phyloP scores from a whole-genome alignment of 1,140 invertebrate genomes.

The Andrena cerasifolii region DNA sequence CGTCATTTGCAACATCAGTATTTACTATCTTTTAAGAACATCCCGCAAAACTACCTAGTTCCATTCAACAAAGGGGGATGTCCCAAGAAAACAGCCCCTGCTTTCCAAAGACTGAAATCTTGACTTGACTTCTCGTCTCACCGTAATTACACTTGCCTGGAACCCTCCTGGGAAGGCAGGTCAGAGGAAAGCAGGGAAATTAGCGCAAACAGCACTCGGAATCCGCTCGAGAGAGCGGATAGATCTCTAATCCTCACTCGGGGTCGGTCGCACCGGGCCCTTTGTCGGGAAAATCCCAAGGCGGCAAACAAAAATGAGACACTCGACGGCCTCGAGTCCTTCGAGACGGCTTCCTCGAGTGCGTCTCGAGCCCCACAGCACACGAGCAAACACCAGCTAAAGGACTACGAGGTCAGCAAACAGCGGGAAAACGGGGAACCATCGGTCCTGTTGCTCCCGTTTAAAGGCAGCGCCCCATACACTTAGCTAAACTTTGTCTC shows the following conservation, averaged over 20 bases:
- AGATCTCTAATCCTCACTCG: slow-evolving; percentile 6
- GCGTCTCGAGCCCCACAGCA: slow-evolving; percentile 44
- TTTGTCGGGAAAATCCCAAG: slow-evolving; percentile 64
- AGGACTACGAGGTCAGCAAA: slow-evolving; percentile 52
- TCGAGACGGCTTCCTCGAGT: slow-evolving; percentile 59
- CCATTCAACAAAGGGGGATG: not conserved
- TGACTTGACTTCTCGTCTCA: slow-evolving; percentile 21
- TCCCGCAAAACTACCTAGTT: not conserved
- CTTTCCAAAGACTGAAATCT: not conserved
- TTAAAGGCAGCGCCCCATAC: slow-evolving; percentile 61
- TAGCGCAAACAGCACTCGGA: slow-evolving; percentile 55
- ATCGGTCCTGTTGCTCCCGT: slow-evolving; percentile 72
- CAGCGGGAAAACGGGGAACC: slow-evolving; percentile 54
- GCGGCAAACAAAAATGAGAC: slow-evolving; percentile 68
- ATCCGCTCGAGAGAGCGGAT: slow-evolving; percentile 15
- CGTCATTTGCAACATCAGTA: too few relatives aligned
- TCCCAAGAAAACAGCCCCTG: slow-evolving; percentile 8
- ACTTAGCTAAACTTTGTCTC: slow-evolving; percentile 15
- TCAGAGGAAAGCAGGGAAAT: slow-evolving; percentile 50
- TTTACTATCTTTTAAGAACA: too few relatives aligned
- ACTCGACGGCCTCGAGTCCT: slow-evolving; percentile 57
- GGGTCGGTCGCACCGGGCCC: slow-evolving; percentile 29
- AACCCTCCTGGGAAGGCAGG: not conserved
- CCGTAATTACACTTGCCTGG: slow-evolving; percentile 23
- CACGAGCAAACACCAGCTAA: slow-evolving; percentile 63